Base-by-base conservation (phyloP, 2,888 invertebrate species). In the Monoplex corrugatus region DNA sequence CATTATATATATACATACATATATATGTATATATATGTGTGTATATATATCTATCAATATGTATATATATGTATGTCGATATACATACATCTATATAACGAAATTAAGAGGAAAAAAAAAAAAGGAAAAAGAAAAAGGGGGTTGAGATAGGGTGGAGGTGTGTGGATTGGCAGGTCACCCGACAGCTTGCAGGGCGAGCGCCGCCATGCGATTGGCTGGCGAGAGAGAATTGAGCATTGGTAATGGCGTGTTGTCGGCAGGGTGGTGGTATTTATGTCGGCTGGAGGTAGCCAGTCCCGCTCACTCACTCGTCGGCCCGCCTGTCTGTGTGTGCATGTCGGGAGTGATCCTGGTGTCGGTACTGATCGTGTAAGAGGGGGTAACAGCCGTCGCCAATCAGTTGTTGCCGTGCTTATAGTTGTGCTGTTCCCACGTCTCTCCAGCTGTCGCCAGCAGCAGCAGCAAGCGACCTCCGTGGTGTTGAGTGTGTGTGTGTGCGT, bases 191-290 rank as follows among this genome's bases (percentile, higher is more conserved):
- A 68, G 84, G 72, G 84, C 72, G 83, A 88, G 82, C 86, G 90
- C 90, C 87, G 86, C 75, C 43, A 83, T 91, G 89, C 89, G 89
- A 92, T 92, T 92, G 92, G 92, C 89, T 92, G 91, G 63, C 75
- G 88, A 63, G 86, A 57, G 57, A 57, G 83, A 87, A 86, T 89
- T 88, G 16, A 89, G 91, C 90, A 92, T 91, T 92, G 91, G 90
- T 91, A 91, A 43, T 91, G 85, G 57, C 28, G 28, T 57, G 28
- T 57, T 57, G 16, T 50, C 16, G 57, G 10, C 3, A 32, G 89
- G 90, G 89, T 90, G 86, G 88, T 89, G 90, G 91, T 92, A 92
- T 92, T 91, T 92, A 91, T 92, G 91, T 89, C 87, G 91, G 92
- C 93, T 92, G 93, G 93, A 92, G 43, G 78, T 28, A 19, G 13